Percentiles rank a stretch among this genome's conserved stretches.
Evolutionary conservation across 2,888 invertebrate species (phyloP).

Genomic region (Resseliella maxima): DNA sequence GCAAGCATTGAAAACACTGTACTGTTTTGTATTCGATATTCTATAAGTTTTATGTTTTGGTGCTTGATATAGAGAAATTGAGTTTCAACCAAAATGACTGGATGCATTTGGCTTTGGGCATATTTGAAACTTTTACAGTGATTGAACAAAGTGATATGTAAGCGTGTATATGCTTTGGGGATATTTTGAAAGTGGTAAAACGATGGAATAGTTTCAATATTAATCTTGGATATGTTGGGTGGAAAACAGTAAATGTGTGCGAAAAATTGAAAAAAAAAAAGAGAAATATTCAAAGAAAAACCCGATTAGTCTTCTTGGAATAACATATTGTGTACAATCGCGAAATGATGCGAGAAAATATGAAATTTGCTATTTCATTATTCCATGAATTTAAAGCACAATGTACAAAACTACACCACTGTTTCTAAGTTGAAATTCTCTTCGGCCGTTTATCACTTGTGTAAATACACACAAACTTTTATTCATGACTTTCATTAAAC

Average conservation of each 20-base stretch:
- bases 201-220: background rate
- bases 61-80: background rate
- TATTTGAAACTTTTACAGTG: conserved; percentile 5
- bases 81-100: background rate
- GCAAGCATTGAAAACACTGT: too few relatives aligned
- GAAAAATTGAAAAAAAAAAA: background rate
- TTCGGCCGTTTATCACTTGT: too few relatives aligned
- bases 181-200: background rate
- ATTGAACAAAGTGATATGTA: conserved; percentile 22
- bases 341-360: conserved; percentile 13
- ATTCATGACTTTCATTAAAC: too few relatives aligned
- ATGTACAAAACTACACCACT: too few relatives aligned
- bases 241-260: background rate
- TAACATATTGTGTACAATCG: conserved; percentile 16
- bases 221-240: background rate
- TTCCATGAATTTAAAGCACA: background rate
- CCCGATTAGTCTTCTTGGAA: conserved; percentile 45
- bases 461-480: too few relatives aligned
- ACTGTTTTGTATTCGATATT: too few relatives aligned
- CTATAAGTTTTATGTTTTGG: too few relatives aligned
- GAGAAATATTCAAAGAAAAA: background rate
- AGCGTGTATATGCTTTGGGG: background rate
- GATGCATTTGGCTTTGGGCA: background rate
- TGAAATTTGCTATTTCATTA: background rate
- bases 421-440: too few relatives aligned